Evolutionary conservation across 2,888 invertebrate species (phyloP).

Genomic region (Diploptera punctata): DNA sequence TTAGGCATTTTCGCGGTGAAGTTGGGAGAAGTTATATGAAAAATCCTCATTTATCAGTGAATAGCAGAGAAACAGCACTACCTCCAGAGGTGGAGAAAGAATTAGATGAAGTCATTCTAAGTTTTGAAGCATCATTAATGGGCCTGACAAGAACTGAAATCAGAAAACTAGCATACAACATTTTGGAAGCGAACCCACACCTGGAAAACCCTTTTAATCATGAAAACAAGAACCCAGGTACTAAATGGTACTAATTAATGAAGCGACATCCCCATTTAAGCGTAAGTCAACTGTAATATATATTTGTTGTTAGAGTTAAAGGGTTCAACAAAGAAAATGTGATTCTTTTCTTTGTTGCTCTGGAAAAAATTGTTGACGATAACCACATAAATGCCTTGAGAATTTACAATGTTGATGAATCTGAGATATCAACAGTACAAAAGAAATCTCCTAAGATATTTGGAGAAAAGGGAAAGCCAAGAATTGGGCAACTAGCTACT

Average conservation of each 20-base stretch:
- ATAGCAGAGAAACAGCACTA: background rate
- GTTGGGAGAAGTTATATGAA: too few species aligned
- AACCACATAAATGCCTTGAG: constrained; percentile 7
- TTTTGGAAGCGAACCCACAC: background rate
- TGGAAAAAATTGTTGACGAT: constrained; percentile 28
- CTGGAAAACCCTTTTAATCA: constrained; percentile 7
- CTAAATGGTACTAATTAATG: constrained; percentile 40
- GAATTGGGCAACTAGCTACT: background rate
- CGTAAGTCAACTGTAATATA: constrained; percentile 44
- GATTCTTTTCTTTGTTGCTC: constrained; percentile 44
- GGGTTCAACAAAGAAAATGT: constrained; percentile 44
- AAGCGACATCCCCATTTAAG: constrained; percentile 41
- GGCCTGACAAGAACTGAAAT: constrained; percentile 31
- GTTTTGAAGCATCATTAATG: constrained; percentile 30
- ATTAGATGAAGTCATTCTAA: constrained; percentile 14
- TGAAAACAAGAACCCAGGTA: constrained; percentile 25
- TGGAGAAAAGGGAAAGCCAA: background rate
- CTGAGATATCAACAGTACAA: background rate
- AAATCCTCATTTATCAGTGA: too few species aligned
- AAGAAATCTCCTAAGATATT: background rate
- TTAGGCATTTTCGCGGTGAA: too few species aligned
- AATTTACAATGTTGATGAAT: constrained; percentile 10
- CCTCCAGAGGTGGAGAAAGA: constrained; percentile 26
- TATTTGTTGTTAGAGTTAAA: constrained; percentile 39
- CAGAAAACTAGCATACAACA: constrained; percentile 26